These are phyloP conservation scores for Pomatostomus ruficeps DNA, from an alignment of 2,113 vertebrate species.

Conservation along the genomic window DNA sequence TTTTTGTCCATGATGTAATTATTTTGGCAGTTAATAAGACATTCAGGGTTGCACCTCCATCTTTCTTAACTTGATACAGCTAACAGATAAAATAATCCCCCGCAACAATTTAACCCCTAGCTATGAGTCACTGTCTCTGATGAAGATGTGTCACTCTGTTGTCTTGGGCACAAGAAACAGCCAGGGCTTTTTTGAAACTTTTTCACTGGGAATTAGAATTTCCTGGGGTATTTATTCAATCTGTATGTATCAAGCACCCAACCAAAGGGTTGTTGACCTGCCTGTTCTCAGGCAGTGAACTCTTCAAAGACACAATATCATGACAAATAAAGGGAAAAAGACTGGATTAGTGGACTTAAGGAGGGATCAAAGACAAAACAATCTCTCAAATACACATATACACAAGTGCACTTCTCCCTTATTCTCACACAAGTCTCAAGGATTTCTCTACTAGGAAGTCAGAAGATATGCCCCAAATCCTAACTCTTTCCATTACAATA, in stretches of 20 bases:
- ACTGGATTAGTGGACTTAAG: neutral
- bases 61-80: slow-evolving; percentile 7
- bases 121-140: slow-evolving; percentile 22
- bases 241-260: neutral
- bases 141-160: slow-evolving; percentile 14
- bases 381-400: neutral
- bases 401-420: fast-evolving
- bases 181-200: neutral
- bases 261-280: neutral
- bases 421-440: neutral
- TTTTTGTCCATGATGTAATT: slow-evolving; percentile 32
- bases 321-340: neutral
- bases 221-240: neutral
- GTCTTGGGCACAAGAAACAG: neutral
- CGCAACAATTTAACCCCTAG: neutral
- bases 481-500: neutral
- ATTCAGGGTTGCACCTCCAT: neutral
- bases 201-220: neutral
- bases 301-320: neutral
- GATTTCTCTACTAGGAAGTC: neutral
- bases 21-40: slow-evolving; percentile 24
- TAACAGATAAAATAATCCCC: slow-evolving; percentile 3
- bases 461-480: neutral
- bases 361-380: neutral
- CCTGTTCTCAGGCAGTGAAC: neutral